A percentile compares a stretch with the other conserved stretches of the same genome.
Evolutionary conservation across 2,113 vertebrate genomes (phyloP).

Genomic region (Sarotherodon lohbergeri): DNA sequence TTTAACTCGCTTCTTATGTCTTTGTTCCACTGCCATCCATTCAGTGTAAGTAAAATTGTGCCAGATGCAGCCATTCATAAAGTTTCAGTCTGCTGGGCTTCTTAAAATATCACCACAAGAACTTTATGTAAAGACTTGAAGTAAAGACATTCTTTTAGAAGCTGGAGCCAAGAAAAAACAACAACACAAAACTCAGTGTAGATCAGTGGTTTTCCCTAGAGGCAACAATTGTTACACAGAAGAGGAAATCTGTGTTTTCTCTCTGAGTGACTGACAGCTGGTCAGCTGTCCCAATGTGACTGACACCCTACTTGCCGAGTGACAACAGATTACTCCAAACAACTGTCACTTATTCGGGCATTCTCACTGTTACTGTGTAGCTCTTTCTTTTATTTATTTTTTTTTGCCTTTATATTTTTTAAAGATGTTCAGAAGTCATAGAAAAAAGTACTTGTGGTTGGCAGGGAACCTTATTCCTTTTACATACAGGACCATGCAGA

Average conservation of each 20-base stretch:
- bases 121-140: background rate
- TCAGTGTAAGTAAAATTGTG: constrained; percentile 4
- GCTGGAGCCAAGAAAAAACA: background rate
- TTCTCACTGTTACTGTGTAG: background rate
- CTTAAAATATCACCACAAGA: background rate
- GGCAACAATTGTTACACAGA: background rate
- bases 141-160: background rate
- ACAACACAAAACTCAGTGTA: background rate
- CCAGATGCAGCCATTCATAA: constrained; percentile 22
- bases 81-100: background rate
- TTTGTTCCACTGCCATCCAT: constrained; percentile 18
- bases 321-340: constrained; percentile 13
- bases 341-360: background rate
- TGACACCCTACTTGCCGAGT: constrained; percentile 15
- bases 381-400: background rate
- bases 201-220: background rate
- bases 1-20: background rate
- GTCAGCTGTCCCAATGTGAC: constrained; percentile 6
- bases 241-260: background rate
- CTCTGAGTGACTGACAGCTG: background rate
- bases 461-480: background rate
- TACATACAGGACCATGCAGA: background rate
- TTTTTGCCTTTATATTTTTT: constrained; percentile 23
- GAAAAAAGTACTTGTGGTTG: background rate
- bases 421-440: constrained; percentile 17